Percentiles rank a stretch among this genome's conserved stretches.
Evolutionary conservation across 2,113 vertebrate species (phyloP).

Genomic region (Bos indicus): DNA sequence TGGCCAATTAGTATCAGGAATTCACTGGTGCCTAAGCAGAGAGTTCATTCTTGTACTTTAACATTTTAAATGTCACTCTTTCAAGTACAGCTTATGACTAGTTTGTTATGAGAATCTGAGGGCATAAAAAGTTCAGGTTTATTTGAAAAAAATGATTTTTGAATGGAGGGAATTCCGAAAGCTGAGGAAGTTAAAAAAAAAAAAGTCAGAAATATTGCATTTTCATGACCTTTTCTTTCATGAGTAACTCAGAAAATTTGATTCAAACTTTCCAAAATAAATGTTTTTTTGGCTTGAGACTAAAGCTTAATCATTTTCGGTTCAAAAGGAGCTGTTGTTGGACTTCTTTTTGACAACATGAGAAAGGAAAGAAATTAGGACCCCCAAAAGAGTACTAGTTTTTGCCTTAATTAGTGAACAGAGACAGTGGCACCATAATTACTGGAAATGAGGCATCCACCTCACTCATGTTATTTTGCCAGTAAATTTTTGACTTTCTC

Average conservation of each 20-base stretch:
- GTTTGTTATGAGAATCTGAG: slow-evolving; percentile 3
- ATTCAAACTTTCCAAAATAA: slow-evolving; percentile 73
- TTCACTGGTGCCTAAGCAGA: background rate
- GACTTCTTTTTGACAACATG: slow-evolving; percentile 36
- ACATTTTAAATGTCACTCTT: background rate
- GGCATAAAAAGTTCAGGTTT: slow-evolving; percentile 11
- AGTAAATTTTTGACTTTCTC: background rate
- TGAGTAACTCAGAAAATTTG: slow-evolving; percentile 67
- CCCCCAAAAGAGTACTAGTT: slow-evolving; percentile 12
- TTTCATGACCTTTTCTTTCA: slow-evolving; percentile 63
- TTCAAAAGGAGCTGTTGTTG: slow-evolving; percentile 51
- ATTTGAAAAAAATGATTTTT: slow-evolving; percentile 34
- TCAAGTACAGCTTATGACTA: background rate
- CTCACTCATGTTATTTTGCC: background rate
- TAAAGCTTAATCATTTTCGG: slow-evolving; percentile 59
- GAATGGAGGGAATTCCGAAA: slow-evolving; percentile 51
- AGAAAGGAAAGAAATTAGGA: slow-evolving; percentile 58
- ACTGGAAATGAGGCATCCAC: background rate
- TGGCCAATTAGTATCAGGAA: background rate
- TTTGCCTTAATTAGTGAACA: slow-evolving; percentile 46
- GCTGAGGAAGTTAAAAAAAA: background rate
- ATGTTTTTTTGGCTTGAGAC: slow-evolving; percentile 54
- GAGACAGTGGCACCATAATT: background rate
- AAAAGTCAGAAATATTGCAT: slow-evolving; percentile 42
- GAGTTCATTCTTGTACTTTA: background rate